Conservation (phyloP, 1,140 invertebrate species). For the Limonius californicus region DNA sequence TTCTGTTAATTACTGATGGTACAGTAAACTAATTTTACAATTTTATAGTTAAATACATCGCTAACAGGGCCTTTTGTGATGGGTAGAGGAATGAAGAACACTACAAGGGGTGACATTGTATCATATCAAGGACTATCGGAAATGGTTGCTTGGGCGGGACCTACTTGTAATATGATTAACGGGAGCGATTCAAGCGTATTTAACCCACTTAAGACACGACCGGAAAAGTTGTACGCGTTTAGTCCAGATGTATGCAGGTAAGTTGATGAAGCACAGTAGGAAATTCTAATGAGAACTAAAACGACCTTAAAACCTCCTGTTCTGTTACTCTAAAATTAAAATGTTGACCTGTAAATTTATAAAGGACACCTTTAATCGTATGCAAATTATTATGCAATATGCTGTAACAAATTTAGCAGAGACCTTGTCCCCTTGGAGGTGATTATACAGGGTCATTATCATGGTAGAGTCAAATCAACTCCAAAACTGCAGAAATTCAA, state of each 20-base stretch:
- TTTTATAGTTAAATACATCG: slow-evolving; percentile 19
- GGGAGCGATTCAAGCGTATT: slow-evolving; percentile 62
- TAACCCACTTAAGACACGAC: slow-evolving; percentile 53
- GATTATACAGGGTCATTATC: no score
- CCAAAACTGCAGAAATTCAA: no score
- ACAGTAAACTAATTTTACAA: no score
- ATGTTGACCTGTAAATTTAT: no score
- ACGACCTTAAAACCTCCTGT: no score
- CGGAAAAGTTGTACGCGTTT: slow-evolving; percentile 53
- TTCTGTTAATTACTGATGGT: neutral
- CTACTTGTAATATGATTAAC: slow-evolving; percentile 59
- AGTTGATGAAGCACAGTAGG: neutral
- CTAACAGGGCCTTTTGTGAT: slow-evolving; percentile 10
- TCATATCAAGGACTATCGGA: neutral
- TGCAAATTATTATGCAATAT: no score
- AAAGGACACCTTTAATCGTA: no score
- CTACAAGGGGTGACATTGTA: slow-evolving; percentile 7
- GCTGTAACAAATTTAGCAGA: no score
- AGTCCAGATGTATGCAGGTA: slow-evolving; percentile 62
- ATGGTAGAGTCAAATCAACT: no score
- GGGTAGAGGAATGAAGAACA: slow-evolving; percentile 18
- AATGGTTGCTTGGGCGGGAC: neutral
- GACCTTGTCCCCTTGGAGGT: no score
- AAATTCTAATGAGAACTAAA: no score
- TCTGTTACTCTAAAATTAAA: no score